Percentiles rank a stretch among this genome's conserved stretches.
Conservation (phyloP, 2,113 vertebrate species). For the Vicugna pacos region DNA sequence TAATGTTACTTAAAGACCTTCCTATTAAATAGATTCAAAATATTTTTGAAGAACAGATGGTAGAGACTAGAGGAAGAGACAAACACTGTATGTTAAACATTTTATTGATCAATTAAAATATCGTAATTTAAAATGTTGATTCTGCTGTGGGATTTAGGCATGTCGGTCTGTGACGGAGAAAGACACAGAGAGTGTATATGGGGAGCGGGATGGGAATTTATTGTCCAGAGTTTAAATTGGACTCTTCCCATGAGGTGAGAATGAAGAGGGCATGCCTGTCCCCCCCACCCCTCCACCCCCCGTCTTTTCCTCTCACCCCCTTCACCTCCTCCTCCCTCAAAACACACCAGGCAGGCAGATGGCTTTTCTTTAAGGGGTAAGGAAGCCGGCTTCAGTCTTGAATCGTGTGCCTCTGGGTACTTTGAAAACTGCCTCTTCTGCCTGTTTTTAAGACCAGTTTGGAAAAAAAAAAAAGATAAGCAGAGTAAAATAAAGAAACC, state of each 20-base stretch:
- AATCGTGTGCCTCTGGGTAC: conserved; percentile 48
- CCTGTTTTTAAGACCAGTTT: conserved; percentile 69
- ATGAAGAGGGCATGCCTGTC: neutral
- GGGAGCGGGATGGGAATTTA: neutral
- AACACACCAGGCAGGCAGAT: conserved; percentile 13
- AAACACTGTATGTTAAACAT: conserved; percentile 80
- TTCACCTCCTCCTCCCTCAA: no score
- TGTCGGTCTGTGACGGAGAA: conserved; percentile 10
- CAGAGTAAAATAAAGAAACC: conserved; percentile 50
- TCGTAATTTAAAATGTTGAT: conserved; percentile 81
- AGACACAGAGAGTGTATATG: neutral
- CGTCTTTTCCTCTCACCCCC: no score
- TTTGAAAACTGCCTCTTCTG: conserved; percentile 66
- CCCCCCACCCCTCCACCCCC: accelerated
- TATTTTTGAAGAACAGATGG: conserved; percentile 80
- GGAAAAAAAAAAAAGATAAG: conserved; percentile 13
- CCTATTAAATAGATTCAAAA: conserved; percentile 74
- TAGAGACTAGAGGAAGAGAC: conserved; percentile 72
- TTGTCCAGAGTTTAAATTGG: neutral
- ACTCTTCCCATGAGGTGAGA: neutral
- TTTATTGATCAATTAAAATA: conserved; percentile 83
- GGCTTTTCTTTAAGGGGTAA: conserved; percentile 55
- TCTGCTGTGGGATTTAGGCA: conserved; percentile 51
- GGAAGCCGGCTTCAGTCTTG: conserved; percentile 56
- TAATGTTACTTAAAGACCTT: conserved; percentile 77